Conservation (phyloP, 2,888 invertebrate genomes). For the Lacanobia oleracea region DNA sequence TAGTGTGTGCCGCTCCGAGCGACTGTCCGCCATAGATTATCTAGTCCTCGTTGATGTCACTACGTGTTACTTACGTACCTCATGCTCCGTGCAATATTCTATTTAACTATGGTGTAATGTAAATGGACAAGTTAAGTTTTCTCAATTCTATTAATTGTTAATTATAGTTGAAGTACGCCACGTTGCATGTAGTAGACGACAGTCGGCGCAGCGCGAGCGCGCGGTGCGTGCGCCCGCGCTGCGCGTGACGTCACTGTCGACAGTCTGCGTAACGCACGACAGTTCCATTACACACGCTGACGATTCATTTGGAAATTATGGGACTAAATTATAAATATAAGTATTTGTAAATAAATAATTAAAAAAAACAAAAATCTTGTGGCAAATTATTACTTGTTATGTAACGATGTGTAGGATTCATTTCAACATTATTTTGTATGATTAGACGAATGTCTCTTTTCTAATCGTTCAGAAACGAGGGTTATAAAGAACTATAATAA, state of each 20-base stretch:
- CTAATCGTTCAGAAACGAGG: conserved; percentile 78
- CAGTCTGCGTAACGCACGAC: conserved; percentile 47
- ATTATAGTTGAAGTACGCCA: conserved; percentile 54
- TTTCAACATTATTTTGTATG: conserved; percentile 85
- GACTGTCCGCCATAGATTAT: conserved; percentile 47
- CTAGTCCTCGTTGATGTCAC: conserved; percentile 61
- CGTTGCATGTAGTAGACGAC: conserved; percentile 49
- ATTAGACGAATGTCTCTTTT: conserved; percentile 79
- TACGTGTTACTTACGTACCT: conserved; percentile 55
- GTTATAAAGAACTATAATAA: conserved; percentile 79
- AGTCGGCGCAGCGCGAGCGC: no score
- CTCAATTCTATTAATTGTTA: conserved; percentile 83
- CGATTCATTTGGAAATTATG: conserved; percentile 87
- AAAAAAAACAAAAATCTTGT: conserved; percentile 82
- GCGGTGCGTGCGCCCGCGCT: no score
- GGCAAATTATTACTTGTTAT: conserved; percentile 89
- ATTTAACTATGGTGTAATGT: conserved; percentile 60
- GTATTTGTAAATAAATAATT: conserved; percentile 88
- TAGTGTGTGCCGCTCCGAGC: background rate
- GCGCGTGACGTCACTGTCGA: conserved; percentile 15
- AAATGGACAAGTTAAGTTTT: conserved; percentile 81
- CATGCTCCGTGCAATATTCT: conserved; percentile 65
- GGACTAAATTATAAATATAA: conserved; percentile 89
- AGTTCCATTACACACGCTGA: conserved; percentile 75
- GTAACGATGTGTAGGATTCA: conserved; percentile 80